Percentiles rank a stretch among this genome's conserved stretches.
Evolutionary conservation across 2,113 vertebrate species (phyloP).

Genomic region (Entelurus aequoreus): DNA sequence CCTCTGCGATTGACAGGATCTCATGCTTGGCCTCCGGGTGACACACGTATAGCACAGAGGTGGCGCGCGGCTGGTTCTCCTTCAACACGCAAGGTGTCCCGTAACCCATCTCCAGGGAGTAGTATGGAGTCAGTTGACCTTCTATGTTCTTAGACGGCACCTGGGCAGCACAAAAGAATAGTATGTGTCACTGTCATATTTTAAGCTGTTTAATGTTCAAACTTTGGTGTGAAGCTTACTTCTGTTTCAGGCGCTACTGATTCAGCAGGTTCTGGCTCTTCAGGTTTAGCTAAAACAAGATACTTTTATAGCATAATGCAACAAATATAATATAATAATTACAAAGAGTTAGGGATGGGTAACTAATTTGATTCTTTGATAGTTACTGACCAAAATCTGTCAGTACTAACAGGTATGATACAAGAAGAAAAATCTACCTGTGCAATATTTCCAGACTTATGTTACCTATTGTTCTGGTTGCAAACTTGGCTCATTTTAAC

Average conservation of each 20-base stretch:
- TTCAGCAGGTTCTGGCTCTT: conserved; percentile 45
- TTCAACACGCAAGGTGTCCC: conserved; percentile 90
- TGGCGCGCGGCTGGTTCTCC: conserved; percentile 81
- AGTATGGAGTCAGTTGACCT: conserved; percentile 95
- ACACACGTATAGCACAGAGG: conserved; percentile 90
- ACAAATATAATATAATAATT: not conserved
- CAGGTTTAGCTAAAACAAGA: conserved; percentile 40
- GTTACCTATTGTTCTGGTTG: too few species aligned
- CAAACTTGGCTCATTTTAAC: too few species aligned
- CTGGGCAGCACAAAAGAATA: conserved; percentile 31
- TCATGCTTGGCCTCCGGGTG: conserved; percentile 97
- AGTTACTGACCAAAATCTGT: too few species aligned
- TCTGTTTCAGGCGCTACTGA: conserved; percentile 40
- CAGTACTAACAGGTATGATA: too few species aligned
- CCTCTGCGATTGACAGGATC: conserved; percentile 93
- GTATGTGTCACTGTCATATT: not conserved
- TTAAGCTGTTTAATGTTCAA: not conserved
- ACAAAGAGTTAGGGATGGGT: not conserved
- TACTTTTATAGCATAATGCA: not conserved
- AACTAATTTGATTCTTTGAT: too few species aligned
- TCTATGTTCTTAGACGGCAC: conserved; percentile 88
- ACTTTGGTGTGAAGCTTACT: conserved; percentile 38
- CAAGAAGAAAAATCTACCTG: too few species aligned
- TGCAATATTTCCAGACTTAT: too few species aligned
- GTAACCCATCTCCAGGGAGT: conserved; percentile 85